phyloP scores from a whole-genome alignment of 2,888 invertebrate genomes.

The Papilio elwesi region DNA sequence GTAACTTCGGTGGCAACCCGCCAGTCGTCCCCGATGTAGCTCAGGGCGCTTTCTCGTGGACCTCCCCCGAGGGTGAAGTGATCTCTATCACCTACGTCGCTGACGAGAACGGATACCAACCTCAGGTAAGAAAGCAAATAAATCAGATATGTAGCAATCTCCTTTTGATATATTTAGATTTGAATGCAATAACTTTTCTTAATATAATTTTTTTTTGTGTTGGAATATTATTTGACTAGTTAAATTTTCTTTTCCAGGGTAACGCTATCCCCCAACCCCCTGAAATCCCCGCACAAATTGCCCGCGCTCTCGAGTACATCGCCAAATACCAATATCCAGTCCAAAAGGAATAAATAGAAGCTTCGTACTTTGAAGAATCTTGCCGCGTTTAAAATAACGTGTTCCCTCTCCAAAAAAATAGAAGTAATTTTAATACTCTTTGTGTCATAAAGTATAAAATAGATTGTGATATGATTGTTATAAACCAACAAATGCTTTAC shows the following conservation, averaged over 20 bases:
- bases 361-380: conserved; percentile 32
- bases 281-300: conserved; percentile 78
- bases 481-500: conserved; percentile 21
- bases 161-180: neutral
- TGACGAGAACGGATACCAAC: conserved; percentile 88
- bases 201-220: neutral
- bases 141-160: neutral
- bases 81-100: conserved; percentile 85
- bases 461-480: conserved; percentile 37
- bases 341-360: conserved; percentile 41
- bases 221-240: conserved; percentile 22
- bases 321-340: conserved; percentile 47
- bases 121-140: conserved; percentile 70
- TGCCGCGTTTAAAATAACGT: conserved; percentile 39
- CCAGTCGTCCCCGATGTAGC: conserved; percentile 66
- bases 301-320: conserved; percentile 69
- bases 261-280: conserved; percentile 79
- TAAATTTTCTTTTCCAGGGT: conserved; percentile 59
- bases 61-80: conserved; percentile 85
- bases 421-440: conserved; percentile 39
- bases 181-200: too few species aligned
- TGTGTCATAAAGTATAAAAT: conserved; percentile 35
- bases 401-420: conserved; percentile 40
- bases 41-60: conserved; percentile 82
- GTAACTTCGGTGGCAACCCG: conserved; percentile 77